Percentiles rank a stretch among this genome's conserved stretches.
Conservation (phyloP, 2,797 vertebrate genomes). For the Adrianichthys oophorus region DNA sequence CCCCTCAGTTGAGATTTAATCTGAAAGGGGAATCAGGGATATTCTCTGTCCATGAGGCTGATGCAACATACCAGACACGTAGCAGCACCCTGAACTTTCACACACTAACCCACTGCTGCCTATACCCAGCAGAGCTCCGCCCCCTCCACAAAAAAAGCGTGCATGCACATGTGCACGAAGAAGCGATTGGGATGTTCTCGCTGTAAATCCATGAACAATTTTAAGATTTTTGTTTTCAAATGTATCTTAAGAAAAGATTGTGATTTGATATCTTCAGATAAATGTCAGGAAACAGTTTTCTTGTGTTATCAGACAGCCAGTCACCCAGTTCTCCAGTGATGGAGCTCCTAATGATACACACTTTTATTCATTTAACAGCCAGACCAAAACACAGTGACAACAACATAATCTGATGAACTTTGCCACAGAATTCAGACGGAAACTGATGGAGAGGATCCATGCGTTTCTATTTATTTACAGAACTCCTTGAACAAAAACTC, state of each 20-base stretch:
- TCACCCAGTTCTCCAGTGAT: background rate
- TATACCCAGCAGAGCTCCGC: constrained; percentile 5
- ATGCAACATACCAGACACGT: constrained; percentile 53
- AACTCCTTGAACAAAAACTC: too few species aligned
- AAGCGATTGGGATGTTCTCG: constrained; percentile 13
- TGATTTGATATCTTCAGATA: constrained; percentile 16
- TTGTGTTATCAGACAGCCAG: constrained; percentile 6
- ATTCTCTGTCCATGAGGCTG: constrained; percentile 29
- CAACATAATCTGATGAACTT: constrained; percentile 6
- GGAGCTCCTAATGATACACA: background rate
- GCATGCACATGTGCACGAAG: constrained; percentile 47
- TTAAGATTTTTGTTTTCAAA: constrained; percentile 11
- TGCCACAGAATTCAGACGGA: background rate
- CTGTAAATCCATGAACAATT: constrained; percentile 1
- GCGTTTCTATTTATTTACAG: too few species aligned
- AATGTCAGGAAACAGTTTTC: constrained; percentile 1
- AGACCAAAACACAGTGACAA: background rate
- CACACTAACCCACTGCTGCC: constrained; percentile 69
- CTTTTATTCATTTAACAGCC: background rate
- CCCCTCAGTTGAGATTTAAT: constrained; percentile 33
- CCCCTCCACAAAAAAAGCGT: constrained; percentile 25
- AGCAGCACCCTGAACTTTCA: constrained; percentile 69
- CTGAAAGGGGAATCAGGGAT: constrained; percentile 12
- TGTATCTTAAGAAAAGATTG: background rate
- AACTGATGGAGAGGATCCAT: background rate